These are phyloP conservation scores for Marcusenius ussheri DNA, from an alignment of 2,113 vertebrate species.

Conservation along the genomic window DNA sequence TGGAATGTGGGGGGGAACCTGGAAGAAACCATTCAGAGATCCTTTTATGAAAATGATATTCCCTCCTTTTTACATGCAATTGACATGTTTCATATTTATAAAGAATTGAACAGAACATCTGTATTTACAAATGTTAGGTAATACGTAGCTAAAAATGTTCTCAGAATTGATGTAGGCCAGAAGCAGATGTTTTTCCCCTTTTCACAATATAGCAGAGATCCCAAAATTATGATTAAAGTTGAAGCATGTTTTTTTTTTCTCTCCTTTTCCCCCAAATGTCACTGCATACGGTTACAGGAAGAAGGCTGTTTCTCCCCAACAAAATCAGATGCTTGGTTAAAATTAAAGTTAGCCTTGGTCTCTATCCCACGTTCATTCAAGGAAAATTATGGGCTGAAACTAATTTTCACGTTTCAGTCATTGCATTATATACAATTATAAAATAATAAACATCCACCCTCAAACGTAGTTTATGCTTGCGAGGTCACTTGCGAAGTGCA, in stretches of 20 bases:
- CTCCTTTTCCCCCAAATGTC: not conserved
- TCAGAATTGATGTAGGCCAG: not conserved
- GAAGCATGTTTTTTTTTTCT: not conserved
- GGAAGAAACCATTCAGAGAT: not conserved
- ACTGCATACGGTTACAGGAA: not conserved
- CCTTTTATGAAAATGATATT: not conserved
- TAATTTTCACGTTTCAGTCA: not conserved
- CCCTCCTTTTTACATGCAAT: not conserved
- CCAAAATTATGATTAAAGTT: not conserved
- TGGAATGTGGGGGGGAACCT: not conserved
- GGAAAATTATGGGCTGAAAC: not conserved
- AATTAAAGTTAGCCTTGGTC: not conserved
- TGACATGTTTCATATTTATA: not conserved
- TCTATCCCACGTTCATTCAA: not conserved
- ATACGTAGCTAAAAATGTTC: not conserved
- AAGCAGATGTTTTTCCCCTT: not conserved
- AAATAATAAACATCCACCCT: not conserved
- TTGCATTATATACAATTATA: not conserved
- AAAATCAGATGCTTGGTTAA: not conserved
- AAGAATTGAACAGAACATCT: not conserved
- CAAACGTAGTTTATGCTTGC: not conserved
- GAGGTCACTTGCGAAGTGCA: not conserved
- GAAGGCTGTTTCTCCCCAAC: not conserved
- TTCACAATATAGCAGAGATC: not conserved
- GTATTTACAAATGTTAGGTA: not conserved